A percentile compares a stretch with the other conserved stretches of the same genome.
Evolutionary conservation across 2,888 invertebrate species (phyloP).

Genomic region (Aleiodes leptofemur): DNA sequence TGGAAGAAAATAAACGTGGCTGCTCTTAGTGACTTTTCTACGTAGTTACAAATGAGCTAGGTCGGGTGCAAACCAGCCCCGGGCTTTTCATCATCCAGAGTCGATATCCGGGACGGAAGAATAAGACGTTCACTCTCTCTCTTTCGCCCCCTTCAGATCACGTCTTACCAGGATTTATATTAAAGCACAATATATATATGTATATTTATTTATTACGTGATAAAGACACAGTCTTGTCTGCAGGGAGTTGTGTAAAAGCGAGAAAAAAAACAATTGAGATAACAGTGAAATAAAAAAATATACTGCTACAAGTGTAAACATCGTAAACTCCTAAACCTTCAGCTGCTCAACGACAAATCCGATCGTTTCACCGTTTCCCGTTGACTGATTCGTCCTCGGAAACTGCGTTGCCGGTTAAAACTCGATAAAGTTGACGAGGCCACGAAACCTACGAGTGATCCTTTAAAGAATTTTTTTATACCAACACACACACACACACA

Average conservation of each 20-base stretch:
- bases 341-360: constrained; percentile 16
- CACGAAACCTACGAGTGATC: constrained; percentile 42
- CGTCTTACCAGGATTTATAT: no score
- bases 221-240: no score
- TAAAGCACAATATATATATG: no score
- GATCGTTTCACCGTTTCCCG: constrained; percentile 23
- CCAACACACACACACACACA: constrained; percentile 18
- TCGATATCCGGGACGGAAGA: constrained; percentile 19
- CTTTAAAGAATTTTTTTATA: constrained; percentile 44
- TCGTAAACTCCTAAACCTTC: no score
- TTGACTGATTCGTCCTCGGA: constrained; percentile 31
- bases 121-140: not conserved
- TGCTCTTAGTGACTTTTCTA: constrained; percentile 14
- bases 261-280: no score
- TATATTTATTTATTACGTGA: no score
- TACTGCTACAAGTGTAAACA: no score
- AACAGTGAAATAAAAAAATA: no score
- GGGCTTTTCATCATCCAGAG: constrained; percentile 25
- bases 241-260: no score
- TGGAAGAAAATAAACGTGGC: constrained; percentile 38
- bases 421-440: constrained; percentile 48
- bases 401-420: constrained; percentile 53
- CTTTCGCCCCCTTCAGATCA: no score
- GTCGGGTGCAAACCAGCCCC: constrained; percentile 13
- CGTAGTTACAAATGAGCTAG: constrained; percentile 19